Conservation (phyloP, 2,797 vertebrate species). For the Liparis tanakae region DNA sequence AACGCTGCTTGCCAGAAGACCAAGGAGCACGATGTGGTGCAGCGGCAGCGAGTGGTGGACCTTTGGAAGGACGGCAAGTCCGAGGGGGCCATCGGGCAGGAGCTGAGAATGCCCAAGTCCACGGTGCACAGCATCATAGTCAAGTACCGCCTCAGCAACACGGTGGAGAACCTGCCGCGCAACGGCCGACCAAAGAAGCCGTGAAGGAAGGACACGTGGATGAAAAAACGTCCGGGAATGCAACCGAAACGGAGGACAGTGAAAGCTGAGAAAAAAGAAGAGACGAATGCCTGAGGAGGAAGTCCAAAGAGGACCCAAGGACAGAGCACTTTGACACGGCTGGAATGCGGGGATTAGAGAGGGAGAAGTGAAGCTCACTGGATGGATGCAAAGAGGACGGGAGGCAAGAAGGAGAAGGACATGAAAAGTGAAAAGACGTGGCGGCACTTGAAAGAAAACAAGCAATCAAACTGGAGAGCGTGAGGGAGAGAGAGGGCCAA, state of each 20-base stretch:
- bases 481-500: conserved; percentile 20
- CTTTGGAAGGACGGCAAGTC: conserved; percentile 89
- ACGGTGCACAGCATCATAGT: conserved; percentile 90
- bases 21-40: conserved; percentile 87
- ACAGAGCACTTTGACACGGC: conserved; percentile 54
- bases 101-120: conserved; percentile 87
- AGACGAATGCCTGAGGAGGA: conserved; percentile 23
- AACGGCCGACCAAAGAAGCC: conserved; percentile 87
- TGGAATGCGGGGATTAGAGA: conserved; percentile 60
- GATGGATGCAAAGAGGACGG: conserved; percentile 17
- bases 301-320: conserved; percentile 36
- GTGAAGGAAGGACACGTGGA: conserved; percentile 55
- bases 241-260: conserved; percentile 34
- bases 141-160: conserved; percentile 88
- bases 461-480: conserved; percentile 53
- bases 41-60: conserved; percentile 88
- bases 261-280: conserved; percentile 23
- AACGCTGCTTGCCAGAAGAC: conserved; percentile 84
- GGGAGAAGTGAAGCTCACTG: conserved; percentile 37
- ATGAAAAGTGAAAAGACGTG: conserved; percentile 47
- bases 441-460: conserved; percentile 61
- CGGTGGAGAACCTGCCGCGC: conserved; percentile 87
- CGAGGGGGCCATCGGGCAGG: conserved; percentile 86
- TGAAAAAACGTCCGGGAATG: conserved; percentile 42
- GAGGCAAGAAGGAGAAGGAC: conserved; percentile 19